These are phyloP conservation scores for Anarhynchus alexandrinus DNA, from an alignment of 2,113 vertebrate species.

Conservation along the genomic window DNA sequence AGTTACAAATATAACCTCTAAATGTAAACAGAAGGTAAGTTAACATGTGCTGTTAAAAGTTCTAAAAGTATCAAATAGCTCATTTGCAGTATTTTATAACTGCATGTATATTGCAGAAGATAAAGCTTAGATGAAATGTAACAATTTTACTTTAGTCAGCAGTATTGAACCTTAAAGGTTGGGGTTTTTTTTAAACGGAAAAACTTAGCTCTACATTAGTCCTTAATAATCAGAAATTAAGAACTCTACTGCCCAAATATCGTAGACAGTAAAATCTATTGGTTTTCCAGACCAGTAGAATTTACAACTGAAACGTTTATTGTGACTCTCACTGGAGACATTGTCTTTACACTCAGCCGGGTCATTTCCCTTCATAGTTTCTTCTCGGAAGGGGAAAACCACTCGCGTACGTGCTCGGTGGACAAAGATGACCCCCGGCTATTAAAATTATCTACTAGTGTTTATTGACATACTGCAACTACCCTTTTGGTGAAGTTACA, in stretches of 20 bases:
- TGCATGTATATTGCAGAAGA: not conserved
- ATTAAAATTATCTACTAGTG: not conserved
- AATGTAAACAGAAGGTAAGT: not conserved
- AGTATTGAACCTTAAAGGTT: no score
- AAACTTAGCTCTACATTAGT: no score
- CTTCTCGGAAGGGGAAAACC: not conserved
- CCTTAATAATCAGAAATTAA: not conserved
- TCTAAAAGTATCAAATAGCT: not conserved
- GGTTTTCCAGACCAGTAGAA: not conserved
- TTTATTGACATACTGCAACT: not conserved
- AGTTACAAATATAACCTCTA: not conserved
- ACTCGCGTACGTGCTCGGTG: accelerated
- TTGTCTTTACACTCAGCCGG: not conserved
- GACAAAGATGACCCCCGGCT: not conserved
- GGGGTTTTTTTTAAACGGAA: no score
- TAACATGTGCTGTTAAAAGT: not conserved
- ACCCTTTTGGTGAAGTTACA: not conserved
- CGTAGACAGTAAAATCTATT: not conserved
- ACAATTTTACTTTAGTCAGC: no score
- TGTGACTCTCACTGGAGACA: not conserved
- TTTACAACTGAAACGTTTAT: not conserved
- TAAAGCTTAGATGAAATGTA: not conserved
- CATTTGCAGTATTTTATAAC: not conserved
- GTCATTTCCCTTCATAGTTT: not conserved
- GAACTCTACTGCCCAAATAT: not conserved